Percentiles rank a stretch among this genome's conserved stretches.
Conservation (phyloP, 2,888 invertebrate genomes). For the Trichogramma dendrolimi region DNA sequence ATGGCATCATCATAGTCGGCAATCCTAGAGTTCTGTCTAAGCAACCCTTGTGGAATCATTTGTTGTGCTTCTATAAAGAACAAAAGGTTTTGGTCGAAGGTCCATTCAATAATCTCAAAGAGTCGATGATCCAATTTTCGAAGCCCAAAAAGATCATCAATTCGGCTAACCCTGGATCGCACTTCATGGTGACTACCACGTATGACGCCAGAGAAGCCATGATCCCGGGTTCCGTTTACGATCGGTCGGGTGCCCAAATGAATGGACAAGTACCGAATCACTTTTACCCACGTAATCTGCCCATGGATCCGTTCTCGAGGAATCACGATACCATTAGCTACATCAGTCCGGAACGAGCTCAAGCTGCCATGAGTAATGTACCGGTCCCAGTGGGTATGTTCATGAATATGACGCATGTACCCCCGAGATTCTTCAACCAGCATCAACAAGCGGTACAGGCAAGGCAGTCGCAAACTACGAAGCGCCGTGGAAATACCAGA, state of each 20-base stretch:
- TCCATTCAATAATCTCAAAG: constrained; percentile 92
- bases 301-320: constrained; percentile 63
- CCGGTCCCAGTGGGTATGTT: constrained; percentile 94
- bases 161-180: constrained; percentile 89
- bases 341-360: constrained; percentile 80
- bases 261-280: constrained; percentile 49
- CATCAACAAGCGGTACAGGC: constrained; percentile 66
- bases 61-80: constrained; percentile 95
- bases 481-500: constrained; percentile 35
- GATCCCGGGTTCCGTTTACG: constrained; percentile 90
- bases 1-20: constrained; percentile 96
- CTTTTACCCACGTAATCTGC: constrained; percentile 51
- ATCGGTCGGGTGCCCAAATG: constrained; percentile 57
- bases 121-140: constrained; percentile 93
- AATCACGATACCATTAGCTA: constrained; percentile 89
- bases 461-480: constrained; percentile 52
- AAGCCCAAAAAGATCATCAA: constrained; percentile 96
- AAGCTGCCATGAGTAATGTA: constrained; percentile 71
- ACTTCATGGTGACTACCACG: constrained; percentile 96
- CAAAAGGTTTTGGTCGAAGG: constrained; percentile 96
- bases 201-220: constrained; percentile 94
- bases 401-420: constrained; percentile 81
- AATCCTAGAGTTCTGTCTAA: constrained; percentile 98
- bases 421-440: constrained; percentile 72
- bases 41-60: constrained; percentile 97